phyloP scores from a whole-genome alignment of 2,113 vertebrate genomes.

The Nerophis ophidion region DNA sequence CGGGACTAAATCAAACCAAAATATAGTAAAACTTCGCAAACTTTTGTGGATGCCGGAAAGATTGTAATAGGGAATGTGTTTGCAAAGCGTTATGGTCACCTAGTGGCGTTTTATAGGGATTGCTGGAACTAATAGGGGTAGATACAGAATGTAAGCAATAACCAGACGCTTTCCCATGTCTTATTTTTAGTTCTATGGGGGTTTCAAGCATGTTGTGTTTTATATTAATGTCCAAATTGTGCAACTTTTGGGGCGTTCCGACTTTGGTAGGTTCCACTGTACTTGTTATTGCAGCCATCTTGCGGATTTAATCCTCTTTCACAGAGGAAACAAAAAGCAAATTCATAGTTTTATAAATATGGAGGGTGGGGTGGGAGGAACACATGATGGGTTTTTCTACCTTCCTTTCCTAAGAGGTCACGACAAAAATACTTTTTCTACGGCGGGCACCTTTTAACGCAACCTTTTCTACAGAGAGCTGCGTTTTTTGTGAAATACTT shows the following conservation, averaged over 20 bases:
- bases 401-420: conserved; percentile 31
- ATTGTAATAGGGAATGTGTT: too few relatives aligned
- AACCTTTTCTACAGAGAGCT: conserved; percentile 50
- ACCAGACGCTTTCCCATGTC: too few relatives aligned
- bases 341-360: conserved; percentile 18
- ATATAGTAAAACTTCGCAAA: too few relatives aligned
- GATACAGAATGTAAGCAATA: too few relatives aligned
- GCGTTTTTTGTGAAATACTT: conserved; percentile 16
- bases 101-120: too few relatives aligned
- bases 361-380: conserved; percentile 4
- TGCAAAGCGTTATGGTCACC: too few relatives aligned
- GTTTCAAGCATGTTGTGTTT: too few relatives aligned
- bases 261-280: neutral
- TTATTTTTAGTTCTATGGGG: too few relatives aligned
- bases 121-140: too few relatives aligned
- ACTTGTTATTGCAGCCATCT: neutral
- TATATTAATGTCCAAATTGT: too few relatives aligned
- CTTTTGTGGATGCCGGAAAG: too few relatives aligned
- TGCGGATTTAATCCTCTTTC: neutral
- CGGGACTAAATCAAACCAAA: too few relatives aligned
- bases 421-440: conserved; percentile 39
- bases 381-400: conserved; percentile 37
- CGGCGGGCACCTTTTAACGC: conserved; percentile 41
- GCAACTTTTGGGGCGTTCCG: neutral
- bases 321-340: neutral